Evolutionary conservation across 2,888 invertebrate genomes (phyloP), one percentile per base, ranked within the genome.

Genomic region (Tortrix viridana): DNA sequence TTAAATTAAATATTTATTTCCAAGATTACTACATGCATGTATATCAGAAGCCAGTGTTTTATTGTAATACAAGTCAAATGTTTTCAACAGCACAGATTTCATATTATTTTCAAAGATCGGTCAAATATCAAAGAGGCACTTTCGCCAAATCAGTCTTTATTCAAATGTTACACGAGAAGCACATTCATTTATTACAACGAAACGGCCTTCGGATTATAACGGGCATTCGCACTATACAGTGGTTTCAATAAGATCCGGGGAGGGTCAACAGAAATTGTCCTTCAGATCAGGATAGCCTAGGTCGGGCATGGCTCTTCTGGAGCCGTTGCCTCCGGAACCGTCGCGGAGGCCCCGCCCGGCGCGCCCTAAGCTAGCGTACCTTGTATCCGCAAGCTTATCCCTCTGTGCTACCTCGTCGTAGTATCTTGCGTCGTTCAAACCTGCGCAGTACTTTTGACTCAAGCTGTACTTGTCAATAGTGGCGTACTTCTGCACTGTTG

Each of bases 261-360:
- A 86, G 88, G 94, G 95, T 95, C 95, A 95, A 95, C 95, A 95
- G 87, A 95, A 94, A 83, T 94, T 94, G 81, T 95, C 95, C 84
- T 95, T 95, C 69, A 95, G 92, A 75, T 95, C 94, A 48, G 93
- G 89, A 76, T 92, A 93, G 66, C 92, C 92, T 73, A 91, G 84
- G 76, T 92, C 92, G 57, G 90, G 92, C 82, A 92, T 85, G 7
- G 85, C 80, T 82, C 85, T 81, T 71, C 88, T 82, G 32, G 92
- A 91, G 64, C 88, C 88, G 57, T 82, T 89, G 41, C 88, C 88
- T 72, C 87, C 81, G 32, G 82, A 77, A 73, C 85, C 89, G 67
- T 91, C 92, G 54, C 91, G 85, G 70, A 82, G 75, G 65, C 89
- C 83, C 68, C 91, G 80, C 53, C 89, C 86, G 53, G 80, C 89